Evolutionary conservation across 2,113 vertebrate species (phyloP).

Genomic region (Sceloporus tristichus): DNA sequence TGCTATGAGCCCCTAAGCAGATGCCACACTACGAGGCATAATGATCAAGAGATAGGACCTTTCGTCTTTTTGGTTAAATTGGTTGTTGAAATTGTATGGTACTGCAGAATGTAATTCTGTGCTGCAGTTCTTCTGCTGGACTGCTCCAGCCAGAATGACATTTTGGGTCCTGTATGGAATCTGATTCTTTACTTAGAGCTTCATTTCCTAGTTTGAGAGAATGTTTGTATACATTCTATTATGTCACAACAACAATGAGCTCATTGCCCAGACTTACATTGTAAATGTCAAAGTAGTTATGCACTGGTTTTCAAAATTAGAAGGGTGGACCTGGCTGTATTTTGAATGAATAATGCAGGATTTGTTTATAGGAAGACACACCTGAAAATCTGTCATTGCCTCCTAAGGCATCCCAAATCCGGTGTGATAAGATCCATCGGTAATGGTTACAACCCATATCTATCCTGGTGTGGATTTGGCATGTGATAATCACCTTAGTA

Average conservation of each 20-base stretch:
- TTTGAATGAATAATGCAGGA: background rate
- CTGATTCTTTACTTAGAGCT: background rate
- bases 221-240: background rate
- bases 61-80: slow-evolving; percentile 17
- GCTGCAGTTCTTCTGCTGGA: background rate
- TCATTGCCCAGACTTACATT: background rate
- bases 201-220: too few species aligned
- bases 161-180: background rate
- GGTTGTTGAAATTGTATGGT: background rate
- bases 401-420: too few species aligned
- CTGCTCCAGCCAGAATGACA: background rate
- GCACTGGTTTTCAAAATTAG: background rate
- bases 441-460: too few species aligned
- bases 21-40: slow-evolving; percentile 54
- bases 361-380: background rate
- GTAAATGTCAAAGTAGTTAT: background rate
- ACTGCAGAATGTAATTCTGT: background rate
- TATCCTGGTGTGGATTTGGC: too few species aligned
- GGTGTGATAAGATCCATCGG: too few species aligned
- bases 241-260: background rate
- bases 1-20: slow-evolving; percentile 62
- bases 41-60: slow-evolving; percentile 7
- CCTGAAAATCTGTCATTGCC: background rate
- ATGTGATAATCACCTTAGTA: too few species aligned
- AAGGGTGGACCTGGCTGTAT: background rate